These are phyloP conservation scores for Andrena fulva DNA, from an alignment of 2,888 invertebrate species.

Conservation along the genomic window DNA sequence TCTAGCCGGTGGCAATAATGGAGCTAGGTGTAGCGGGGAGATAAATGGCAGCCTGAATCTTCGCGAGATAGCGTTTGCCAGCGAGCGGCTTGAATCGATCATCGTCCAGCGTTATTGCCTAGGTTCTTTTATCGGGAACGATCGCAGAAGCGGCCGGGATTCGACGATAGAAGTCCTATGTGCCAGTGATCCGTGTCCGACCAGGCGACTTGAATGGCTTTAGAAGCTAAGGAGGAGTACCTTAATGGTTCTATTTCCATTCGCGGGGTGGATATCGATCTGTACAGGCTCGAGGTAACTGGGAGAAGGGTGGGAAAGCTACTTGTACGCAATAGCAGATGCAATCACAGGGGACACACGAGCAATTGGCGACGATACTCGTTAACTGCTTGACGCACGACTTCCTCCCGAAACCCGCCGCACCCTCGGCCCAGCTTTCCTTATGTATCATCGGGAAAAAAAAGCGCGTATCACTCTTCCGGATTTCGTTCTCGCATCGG, in stretches of 20 bases:
- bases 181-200: no score
- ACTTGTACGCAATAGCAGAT: conserved; percentile 1
- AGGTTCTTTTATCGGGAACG: not conserved
- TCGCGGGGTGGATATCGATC: not conserved
- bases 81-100: no score
- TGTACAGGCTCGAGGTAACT: no score
- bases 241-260: not conserved
- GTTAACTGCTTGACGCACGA: conserved; percentile 65
- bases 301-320: not conserved
- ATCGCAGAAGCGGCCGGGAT: not conserved
- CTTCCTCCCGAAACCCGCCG: conserved; percentile 61
- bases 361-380: conserved; percentile 16
- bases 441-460: conserved; percentile 44
- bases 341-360: conserved; percentile 21
- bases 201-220: no score
- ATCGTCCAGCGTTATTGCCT: not conserved
- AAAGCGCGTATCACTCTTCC: conserved; percentile 55
- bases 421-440: conserved; percentile 5
- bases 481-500: conserved; percentile 63
- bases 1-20: not conserved
- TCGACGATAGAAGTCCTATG: not conserved
- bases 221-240: no score
- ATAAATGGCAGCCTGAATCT: not conserved
- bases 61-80: not conserved
- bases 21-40: not conserved